phyloP scores from a whole-genome alignment of 1,140 invertebrate genomes.

The Euwallacea fornicatus region DNA sequence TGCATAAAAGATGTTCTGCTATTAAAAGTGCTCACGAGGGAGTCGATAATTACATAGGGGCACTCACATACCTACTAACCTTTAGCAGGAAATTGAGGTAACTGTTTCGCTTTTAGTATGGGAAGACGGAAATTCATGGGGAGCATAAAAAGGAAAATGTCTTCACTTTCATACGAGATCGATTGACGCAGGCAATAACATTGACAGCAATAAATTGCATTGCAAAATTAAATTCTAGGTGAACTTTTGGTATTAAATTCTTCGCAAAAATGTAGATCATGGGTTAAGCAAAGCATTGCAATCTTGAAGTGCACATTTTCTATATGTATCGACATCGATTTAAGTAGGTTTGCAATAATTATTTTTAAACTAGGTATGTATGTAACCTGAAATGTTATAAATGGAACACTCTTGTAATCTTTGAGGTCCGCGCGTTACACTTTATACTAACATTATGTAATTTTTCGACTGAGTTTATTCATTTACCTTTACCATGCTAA shows the following conservation, averaged over 20 bases:
- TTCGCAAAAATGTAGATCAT: conserved; percentile 33
- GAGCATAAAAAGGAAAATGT: not conserved
- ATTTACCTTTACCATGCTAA: conserved; percentile 20
- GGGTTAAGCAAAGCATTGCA: conserved; percentile 35
- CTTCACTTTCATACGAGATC: not conserved
- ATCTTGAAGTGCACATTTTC: conserved; percentile 35
- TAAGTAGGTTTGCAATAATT: conserved; percentile 37
- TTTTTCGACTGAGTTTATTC: conserved; percentile 28
- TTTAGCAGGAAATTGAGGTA: conserved; percentile 17
- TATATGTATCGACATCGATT: conserved; percentile 31
- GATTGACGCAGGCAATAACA: not conserved
- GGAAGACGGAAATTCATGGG: conserved; percentile 6
- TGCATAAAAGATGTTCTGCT: conserved; percentile 3
- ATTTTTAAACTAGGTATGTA: conserved; percentile 36
- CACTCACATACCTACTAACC: conserved; percentile 20
- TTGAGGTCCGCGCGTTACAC: conserved; percentile 29
- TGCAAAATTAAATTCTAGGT: conserved; percentile 2
- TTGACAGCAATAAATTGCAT: conserved; percentile 15
- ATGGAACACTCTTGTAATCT: conserved; percentile 34
- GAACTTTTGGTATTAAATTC: conserved; percentile 27
- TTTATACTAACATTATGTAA: conserved; percentile 30
- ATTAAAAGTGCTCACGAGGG: conserved; percentile 9
- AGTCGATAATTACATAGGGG: conserved; percentile 15
- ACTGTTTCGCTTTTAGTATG: conserved; percentile 17
- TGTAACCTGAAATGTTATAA: conserved; percentile 34